phyloP scores from a whole-genome alignment of 2,888 invertebrate species.

The Melolontha melolontha region DNA sequence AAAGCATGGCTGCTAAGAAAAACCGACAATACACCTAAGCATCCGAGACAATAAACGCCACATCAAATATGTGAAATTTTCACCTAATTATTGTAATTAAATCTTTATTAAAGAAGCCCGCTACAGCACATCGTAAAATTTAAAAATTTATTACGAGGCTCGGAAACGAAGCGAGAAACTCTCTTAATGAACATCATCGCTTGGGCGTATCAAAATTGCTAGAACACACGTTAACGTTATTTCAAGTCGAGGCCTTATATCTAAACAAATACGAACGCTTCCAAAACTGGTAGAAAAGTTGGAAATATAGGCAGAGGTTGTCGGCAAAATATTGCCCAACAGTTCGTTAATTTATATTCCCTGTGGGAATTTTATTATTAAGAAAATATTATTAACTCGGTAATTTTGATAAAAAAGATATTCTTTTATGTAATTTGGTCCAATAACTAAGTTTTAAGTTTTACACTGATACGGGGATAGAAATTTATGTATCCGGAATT shows the following conservation, averaged over 20 bases:
- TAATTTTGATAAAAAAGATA: no score
- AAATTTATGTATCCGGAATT: no score
- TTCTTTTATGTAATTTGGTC: no score
- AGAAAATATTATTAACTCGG: no score
- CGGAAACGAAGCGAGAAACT: constrained; percentile 10
- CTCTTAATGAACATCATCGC: constrained; percentile 22
- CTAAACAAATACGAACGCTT: no score
- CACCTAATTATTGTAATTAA: constrained; percentile 35
- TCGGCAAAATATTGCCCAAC: no score
- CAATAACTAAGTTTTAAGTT: no score
- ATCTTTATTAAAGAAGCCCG: constrained; percentile 30
- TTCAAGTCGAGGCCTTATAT: constrained; percentile 1
- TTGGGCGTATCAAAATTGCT: constrained; percentile 18
- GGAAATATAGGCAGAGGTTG: no score
- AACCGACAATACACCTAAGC: constrained; percentile 19
- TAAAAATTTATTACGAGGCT: constrained; percentile 35
- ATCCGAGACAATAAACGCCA: constrained; percentile 7
- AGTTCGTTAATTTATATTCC: no score
- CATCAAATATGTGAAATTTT: constrained; percentile 35
- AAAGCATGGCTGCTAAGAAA: constrained; percentile 21
- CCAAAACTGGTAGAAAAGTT: no score
- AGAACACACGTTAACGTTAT: constrained; percentile 15
- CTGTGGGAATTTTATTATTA: no score
- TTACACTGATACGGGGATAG: no score
- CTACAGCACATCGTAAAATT: constrained; percentile 2